Evolutionary conservation across 2,888 invertebrate genomes (phyloP), one percentile per base, ranked within the genome.

Genomic region (Laspeyria flexula): DNA sequence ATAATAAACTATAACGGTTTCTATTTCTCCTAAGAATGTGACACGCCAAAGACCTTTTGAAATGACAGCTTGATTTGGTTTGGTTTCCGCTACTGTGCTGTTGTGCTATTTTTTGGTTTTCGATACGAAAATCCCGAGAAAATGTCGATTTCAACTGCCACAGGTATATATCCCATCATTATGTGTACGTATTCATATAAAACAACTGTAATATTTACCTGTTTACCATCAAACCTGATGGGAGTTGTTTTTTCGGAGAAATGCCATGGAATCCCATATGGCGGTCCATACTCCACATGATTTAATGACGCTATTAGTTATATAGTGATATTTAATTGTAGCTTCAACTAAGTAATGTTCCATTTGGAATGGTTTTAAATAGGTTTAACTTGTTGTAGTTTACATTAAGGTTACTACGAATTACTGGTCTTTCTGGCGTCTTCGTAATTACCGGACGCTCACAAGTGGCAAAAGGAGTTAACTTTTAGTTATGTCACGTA

Each of bases 51-150:
- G 83, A 86, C 87, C 89, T 88, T 85, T 86, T 79, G 79, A 79
- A 85, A 85, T 91, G 91, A 91, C 90, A 91, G 91, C 91, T 91
- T 91, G 91, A 91, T 89, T 91, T 90, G 90, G 91, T 91, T 91
- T 91, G 90, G 91, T 91, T 90, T 91, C 91, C 90, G 90, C 91
- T 88, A 88, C 90, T 91, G 91, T 91, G 86, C 90, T 90, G 83
- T 89, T 90, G 90, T 89, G 87, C 88, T 90, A 90, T 89, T 90
- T 90, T 89, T 87, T 83, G 81, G 83, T 84, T 90, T 90, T 88
- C 79, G 77, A 73, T 84, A 78, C 80, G 75, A 83, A 83, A 86
- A 85, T 81, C 81, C 65, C 58, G 64, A 77, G 77, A 90, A 83
- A 85, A 91, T 91, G 91, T 91, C 91, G 64, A 91, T 91, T 83